Percentiles rank a stretch among this genome's conserved stretches.
These are phyloP conservation scores for Andrena dorsata DNA, from an alignment of 2,888 invertebrate species.

Conservation along the genomic window DNA sequence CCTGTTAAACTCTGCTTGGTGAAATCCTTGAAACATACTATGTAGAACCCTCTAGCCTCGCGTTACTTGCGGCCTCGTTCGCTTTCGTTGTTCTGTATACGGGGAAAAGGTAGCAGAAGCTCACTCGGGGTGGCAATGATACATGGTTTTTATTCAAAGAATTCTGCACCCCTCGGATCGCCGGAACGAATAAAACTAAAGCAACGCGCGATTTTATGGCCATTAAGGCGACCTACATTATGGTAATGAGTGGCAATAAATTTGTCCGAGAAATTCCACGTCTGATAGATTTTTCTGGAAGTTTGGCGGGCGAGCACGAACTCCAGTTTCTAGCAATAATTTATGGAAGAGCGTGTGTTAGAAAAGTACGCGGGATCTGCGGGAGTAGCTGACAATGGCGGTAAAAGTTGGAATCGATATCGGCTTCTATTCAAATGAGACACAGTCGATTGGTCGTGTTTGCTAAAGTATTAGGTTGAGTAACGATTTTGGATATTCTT, in stretches of 20 bases:
- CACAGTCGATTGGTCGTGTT: constrained; percentile 4
- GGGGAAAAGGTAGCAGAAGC: not conserved
- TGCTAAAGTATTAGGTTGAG: constrained; percentile 4
- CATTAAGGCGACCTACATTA: constrained; percentile 14
- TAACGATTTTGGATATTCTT: not conserved
- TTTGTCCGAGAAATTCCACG: not conserved
- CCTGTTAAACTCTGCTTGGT: constrained; percentile 21
- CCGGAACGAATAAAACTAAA: constrained; percentile 27
- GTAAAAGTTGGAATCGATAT: constrained; percentile 21
- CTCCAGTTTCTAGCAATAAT: not conserved
- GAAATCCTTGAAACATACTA: constrained; percentile 47
- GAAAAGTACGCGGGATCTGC: not conserved
- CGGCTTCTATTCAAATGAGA: constrained; percentile 21
- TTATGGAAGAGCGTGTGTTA: not conserved
- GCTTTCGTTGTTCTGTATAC: not conserved
- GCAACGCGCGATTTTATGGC: constrained; percentile 24
- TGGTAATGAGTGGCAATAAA: constrained; percentile 16
- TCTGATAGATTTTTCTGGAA: not conserved
- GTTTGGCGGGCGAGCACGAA: not conserved
- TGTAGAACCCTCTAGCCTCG: constrained; percentile 43
- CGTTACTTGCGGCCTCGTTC: constrained; percentile 36
- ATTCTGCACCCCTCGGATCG: not conserved
- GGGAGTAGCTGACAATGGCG: not conserved
- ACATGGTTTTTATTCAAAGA: constrained; percentile 25
- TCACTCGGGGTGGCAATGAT: constrained; percentile 34